Evolutionary conservation across 2,888 invertebrate species (phyloP).

Genomic region (Eurois occulta): DNA sequence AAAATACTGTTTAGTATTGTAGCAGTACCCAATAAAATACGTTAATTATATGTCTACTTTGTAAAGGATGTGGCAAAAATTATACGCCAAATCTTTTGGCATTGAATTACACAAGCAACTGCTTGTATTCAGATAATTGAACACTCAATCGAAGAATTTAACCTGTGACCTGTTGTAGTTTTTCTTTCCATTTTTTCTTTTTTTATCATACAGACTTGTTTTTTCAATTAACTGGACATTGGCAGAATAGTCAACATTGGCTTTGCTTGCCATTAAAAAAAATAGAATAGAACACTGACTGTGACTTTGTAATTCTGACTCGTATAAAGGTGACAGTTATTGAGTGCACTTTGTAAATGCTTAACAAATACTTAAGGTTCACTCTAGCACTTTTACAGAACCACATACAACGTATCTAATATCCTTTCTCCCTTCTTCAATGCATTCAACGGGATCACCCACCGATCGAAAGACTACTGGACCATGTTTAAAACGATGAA

Average conservation of each 20-base stretch:
- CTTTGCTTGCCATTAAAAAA: no score
- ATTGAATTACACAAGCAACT: slow-evolving; percentile 20
- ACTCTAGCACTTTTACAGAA: slow-evolving; percentile 8
- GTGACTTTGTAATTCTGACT: slow-evolving; percentile 8
- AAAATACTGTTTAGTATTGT: not conserved
- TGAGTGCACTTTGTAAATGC: slow-evolving; percentile 16
- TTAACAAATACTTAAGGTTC: not conserved
- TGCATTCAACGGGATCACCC: slow-evolving; percentile 14
- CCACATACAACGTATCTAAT: slow-evolving; percentile 1
- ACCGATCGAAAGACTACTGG: slow-evolving; percentile 24
- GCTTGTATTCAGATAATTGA: not conserved
- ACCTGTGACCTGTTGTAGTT: no score
- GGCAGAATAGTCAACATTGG: no score
- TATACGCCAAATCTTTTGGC: not conserved
- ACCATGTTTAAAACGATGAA: slow-evolving; percentile 21
- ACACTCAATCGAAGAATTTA: no score
- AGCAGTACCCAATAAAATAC: not conserved
- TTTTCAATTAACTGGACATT: no score
- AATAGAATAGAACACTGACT: not conserved
- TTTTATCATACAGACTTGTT: no score
- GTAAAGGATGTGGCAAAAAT: not conserved
- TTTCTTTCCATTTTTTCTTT: no score
- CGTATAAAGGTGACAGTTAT: not conserved
- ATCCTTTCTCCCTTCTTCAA: slow-evolving; percentile 4
- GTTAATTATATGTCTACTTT: not conserved